Conservation (phyloP, 2,888 invertebrate genomes). For the Ecdyonurus torrentis region DNA sequence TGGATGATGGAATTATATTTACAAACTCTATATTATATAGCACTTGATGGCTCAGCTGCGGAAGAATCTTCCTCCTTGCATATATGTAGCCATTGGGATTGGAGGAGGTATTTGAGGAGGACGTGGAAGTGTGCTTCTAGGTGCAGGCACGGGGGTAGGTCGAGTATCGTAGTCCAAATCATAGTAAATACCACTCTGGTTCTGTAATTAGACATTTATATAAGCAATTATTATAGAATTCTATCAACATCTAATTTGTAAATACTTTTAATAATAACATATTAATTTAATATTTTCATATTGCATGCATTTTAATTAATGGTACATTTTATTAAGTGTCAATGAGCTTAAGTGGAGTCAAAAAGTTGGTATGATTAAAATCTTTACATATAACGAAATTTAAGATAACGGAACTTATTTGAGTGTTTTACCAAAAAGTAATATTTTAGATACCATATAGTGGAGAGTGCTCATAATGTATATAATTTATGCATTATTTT, state of each 20-base stretch:
- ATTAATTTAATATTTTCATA: background rate
- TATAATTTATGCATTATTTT: too few relatives aligned
- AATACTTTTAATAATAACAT: background rate
- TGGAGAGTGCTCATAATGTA: too few relatives aligned
- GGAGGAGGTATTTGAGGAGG: conserved; percentile 34
- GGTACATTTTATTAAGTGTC: too few relatives aligned
- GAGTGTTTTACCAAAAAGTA: too few relatives aligned
- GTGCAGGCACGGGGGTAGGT: conserved; percentile 4
- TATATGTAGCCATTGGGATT: conserved; percentile 62
- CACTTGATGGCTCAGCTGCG: background rate
- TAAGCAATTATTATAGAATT: too few relatives aligned
- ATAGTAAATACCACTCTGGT: conserved; percentile 79
- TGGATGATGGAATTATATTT: too few relatives aligned
- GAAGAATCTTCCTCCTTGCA: background rate
- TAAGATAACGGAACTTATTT: too few relatives aligned
- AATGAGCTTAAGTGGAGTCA: too few relatives aligned
- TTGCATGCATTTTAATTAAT: background rate
- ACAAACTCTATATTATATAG: too few relatives aligned
- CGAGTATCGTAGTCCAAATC: conserved; percentile 63
- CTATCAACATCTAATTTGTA: conserved; percentile 8
- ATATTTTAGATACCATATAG: too few relatives aligned
- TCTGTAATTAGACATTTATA: conserved; percentile 35
- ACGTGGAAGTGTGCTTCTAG: conserved; percentile 4
- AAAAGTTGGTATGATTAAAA: too few relatives aligned
- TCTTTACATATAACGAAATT: too few relatives aligned